Evolutionary conservation across 2,113 vertebrate species (phyloP).

Genomic region (cat (Felis catus)): F.catus_Fca126_mat1.0 CM031415.1:13313001-13313500

Average conservation of each 20-base stretch:
- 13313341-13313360: neutral
- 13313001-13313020: too few species aligned
- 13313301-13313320: constrained; percentile 49
- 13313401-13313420: constrained; percentile 1
- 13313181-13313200: neutral
- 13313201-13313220: neutral
- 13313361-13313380: constrained; percentile 32
- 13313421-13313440: neutral
- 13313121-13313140: neutral
- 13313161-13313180: neutral
- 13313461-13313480: neutral
- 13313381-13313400: neutral
- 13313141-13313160: constrained; percentile 39
- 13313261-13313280: constrained; percentile 25
- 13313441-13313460: neutral
- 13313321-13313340: constrained; percentile 48
- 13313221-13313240: neutral
- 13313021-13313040: neutral
- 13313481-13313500: neutral
- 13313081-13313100: constrained; percentile 8
- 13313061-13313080: neutral
- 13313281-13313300: constrained; percentile 54
- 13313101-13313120: neutral
- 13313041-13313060: neutral
- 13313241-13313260: constrained; percentile 13